A percentile compares a stretch with the other conserved stretches of the same genome.
Conservation (phyloP, 2,888 invertebrate species). For the Dasysyrphus albostriatus region DNA sequence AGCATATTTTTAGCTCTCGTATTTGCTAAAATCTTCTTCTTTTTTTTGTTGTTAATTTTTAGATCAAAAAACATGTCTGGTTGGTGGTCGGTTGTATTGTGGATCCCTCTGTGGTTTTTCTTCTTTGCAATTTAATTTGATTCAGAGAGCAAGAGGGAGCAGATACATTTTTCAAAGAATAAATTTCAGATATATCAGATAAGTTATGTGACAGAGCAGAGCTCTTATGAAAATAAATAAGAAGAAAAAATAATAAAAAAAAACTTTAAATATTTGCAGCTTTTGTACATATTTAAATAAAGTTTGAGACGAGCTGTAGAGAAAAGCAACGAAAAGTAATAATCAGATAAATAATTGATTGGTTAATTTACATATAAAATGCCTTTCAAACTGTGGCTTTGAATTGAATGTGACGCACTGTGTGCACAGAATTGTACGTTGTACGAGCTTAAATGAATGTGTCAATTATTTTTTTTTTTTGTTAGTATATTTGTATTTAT, state of each 20-base stretch:
- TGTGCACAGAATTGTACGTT: background rate
- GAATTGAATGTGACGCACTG: conserved; percentile 7
- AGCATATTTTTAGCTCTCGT: conserved; percentile 37
- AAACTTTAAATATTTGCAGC: conserved; percentile 45
- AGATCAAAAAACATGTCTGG: conserved; percentile 31
- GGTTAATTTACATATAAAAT: conserved; percentile 73
- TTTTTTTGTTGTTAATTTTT: conserved; percentile 4
- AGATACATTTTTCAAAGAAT: conserved; percentile 50
- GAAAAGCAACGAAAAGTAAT: conserved; percentile 39
- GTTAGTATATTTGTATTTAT: background rate
- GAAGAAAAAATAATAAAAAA: conserved; percentile 15
- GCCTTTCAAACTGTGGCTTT: conserved; percentile 28
- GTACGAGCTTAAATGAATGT: background rate
- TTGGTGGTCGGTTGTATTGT: conserved; percentile 4
- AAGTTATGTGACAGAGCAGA: conserved; percentile 73
- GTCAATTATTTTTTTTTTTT: background rate
- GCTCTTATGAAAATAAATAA: conserved; percentile 39
- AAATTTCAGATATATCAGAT: conserved; percentile 71
- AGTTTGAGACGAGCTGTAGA: conserved; percentile 35
- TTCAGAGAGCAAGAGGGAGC: background rate
- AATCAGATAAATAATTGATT: conserved; percentile 70
- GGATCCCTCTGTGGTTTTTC: conserved; percentile 18
- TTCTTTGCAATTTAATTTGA: conserved; percentile 43
- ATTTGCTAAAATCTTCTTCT: conserved; percentile 3
- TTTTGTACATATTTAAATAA: conserved; percentile 59